These are phyloP conservation scores for Trimorus sp. DNA, from an alignment of 2,888 invertebrate genomes.

Conservation along the genomic window DNA sequence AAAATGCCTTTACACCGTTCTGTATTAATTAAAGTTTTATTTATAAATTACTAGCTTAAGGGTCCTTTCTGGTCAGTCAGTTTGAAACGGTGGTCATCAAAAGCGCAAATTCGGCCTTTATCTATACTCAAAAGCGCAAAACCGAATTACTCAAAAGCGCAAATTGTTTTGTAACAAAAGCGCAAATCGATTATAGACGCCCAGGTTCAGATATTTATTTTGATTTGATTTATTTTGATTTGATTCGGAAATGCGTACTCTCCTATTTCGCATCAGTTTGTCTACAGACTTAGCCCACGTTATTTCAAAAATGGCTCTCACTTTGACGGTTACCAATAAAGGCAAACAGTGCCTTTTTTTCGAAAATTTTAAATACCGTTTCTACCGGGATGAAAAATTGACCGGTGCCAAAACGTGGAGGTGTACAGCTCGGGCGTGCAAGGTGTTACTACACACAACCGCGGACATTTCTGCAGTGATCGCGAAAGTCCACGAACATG, in stretches of 20 bases:
- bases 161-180: not conserved
- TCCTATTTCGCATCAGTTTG: not conserved
- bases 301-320: not conserved
- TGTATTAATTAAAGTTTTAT: too few relatives aligned
- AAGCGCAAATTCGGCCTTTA: constrained; percentile 10
- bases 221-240: constrained; percentile 12
- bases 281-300: not conserved
- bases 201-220: too few relatives aligned
- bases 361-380: constrained; percentile 7
- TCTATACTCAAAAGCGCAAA: not conserved
- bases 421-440: not conserved
- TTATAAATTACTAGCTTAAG: too few relatives aligned
- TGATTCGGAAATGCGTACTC: not conserved
- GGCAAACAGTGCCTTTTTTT: not conserved
- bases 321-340: not conserved
- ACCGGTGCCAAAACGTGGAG: constrained; percentile 9
- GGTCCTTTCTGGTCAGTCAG: too few relatives aligned
- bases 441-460: too few relatives aligned
- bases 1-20: too few relatives aligned
- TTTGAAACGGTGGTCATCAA: constrained; percentile 4
- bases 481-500: too few relatives aligned
- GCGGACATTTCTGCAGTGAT: too few relatives aligned
- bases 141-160: not conserved
- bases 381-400: not conserved
- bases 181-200: too few relatives aligned